phyloP scores from a whole-genome alignment of 2,797 vertebrate genomes.

The Chelonia mydas region DNA sequence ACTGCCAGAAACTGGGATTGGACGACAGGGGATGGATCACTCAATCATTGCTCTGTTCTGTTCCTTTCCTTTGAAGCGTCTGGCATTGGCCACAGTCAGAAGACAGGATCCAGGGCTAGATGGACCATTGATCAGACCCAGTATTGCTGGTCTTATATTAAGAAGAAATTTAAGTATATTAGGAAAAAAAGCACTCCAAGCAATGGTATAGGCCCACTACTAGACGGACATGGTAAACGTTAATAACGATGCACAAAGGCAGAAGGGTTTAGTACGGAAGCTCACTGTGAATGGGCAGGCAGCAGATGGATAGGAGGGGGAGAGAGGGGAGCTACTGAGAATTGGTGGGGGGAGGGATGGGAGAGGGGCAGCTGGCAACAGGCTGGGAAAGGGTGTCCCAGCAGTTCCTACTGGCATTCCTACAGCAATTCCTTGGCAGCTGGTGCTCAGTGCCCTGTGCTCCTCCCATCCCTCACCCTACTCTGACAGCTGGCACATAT shows the following conservation, averaged over 20 bases:
- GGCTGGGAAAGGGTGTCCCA: not conserved
- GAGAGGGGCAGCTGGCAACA: not conserved
- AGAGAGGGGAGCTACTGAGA: not conserved
- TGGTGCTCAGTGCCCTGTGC: not conserved
- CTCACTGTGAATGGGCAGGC: not conserved
- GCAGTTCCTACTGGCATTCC: not conserved
- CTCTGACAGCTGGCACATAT: not conserved
- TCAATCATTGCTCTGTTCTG: too few species aligned
- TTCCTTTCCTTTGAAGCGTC: too few species aligned
- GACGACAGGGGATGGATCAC: too few species aligned
- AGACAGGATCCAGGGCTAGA: too few species aligned
- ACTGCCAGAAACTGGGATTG: too few species aligned
- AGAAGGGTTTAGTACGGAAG: not conserved
- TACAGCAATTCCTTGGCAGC: not conserved
- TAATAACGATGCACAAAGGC: not conserved
- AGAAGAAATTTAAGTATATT: not conserved
- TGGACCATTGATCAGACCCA: too few species aligned
- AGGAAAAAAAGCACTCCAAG: not conserved
- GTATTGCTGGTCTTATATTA: not conserved
- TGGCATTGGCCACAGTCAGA: too few species aligned
- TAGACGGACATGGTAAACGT: not conserved
- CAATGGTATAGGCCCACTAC: not conserved
- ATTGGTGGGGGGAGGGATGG: not conserved
- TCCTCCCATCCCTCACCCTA: not conserved
- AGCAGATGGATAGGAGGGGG: not conserved